Conservation (phyloP, 2,113 vertebrate genomes). For the Orientallactaga bullata region DNA sequence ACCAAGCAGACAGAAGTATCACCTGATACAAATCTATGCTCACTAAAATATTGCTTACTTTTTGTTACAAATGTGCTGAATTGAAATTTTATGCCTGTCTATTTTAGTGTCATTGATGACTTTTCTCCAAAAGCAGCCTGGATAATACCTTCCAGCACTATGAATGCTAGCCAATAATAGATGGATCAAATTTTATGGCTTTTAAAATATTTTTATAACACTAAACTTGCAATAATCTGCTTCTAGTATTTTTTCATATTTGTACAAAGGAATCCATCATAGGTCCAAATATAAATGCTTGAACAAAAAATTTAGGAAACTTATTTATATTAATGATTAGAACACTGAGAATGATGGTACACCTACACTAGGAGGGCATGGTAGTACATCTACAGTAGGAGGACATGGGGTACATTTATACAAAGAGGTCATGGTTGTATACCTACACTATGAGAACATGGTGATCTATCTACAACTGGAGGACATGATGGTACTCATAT, state of each 20-base stretch:
- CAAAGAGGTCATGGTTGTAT: too few species aligned
- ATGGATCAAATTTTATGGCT: background rate
- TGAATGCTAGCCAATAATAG: background rate
- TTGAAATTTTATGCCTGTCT: background rate
- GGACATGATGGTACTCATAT: too few species aligned
- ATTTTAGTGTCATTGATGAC: background rate
- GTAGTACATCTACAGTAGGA: too few species aligned
- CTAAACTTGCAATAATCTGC: background rate
- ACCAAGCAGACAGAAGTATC: slow-evolving; percentile 3
- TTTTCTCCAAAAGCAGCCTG: too few species aligned
- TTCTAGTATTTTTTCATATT: background rate
- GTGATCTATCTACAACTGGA: too few species aligned
- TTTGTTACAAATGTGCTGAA: background rate
- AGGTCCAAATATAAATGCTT: background rate
- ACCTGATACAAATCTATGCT: background rate
- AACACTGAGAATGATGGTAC: too few species aligned
- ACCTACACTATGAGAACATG: too few species aligned
- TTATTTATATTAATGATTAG: background rate
- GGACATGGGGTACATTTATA: too few species aligned
- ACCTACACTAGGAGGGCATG: too few species aligned
- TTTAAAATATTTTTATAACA: background rate
- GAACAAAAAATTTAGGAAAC: background rate
- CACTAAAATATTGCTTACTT: background rate
- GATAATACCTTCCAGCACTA: background rate
- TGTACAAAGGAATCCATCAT: background rate